These are phyloP conservation scores for Temnothorax curvispinosus DNA, from an alignment of 1,140 invertebrate species.

Conservation along the genomic window DNA sequence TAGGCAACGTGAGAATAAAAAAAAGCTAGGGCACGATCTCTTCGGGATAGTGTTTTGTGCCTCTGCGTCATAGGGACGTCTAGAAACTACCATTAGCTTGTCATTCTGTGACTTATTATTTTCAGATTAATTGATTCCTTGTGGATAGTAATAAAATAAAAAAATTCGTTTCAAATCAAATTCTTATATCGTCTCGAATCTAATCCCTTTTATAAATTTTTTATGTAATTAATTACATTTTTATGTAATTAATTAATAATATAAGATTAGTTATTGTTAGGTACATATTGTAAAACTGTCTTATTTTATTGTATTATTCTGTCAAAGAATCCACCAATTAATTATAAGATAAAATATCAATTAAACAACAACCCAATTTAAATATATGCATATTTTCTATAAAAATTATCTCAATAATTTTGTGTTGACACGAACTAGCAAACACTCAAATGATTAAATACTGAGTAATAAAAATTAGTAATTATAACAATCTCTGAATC, in stretches of 20 bases:
- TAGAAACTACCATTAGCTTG: slow-evolving; percentile 2
- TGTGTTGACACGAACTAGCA: not conserved
- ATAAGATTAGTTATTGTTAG: not conserved
- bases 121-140: slow-evolving; percentile 1
- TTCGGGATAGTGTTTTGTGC: slow-evolving; percentile 72
- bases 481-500: not conserved
- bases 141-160: not conserved
- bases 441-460: not conserved
- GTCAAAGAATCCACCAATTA: not conserved
- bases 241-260: not conserved
- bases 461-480: not conserved
- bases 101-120: slow-evolving; percentile 21
- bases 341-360: not conserved
- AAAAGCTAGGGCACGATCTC: slow-evolving; percentile 77
- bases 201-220: not conserved
- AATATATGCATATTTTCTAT: not conserved
- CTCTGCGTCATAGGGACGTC: slow-evolving; percentile 34
- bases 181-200: not conserved
- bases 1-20: slow-evolving; percentile 74
- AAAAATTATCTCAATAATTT: not conserved
- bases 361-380: not conserved
- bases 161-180: not conserved
- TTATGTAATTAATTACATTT: not conserved
- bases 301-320: not conserved
- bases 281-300: not conserved